Percentiles rank a stretch among this genome's conserved stretches.
phyloP scores from a whole-genome alignment of 2,888 invertebrate genomes.

The Callyntrura guangdongensis region DNA sequence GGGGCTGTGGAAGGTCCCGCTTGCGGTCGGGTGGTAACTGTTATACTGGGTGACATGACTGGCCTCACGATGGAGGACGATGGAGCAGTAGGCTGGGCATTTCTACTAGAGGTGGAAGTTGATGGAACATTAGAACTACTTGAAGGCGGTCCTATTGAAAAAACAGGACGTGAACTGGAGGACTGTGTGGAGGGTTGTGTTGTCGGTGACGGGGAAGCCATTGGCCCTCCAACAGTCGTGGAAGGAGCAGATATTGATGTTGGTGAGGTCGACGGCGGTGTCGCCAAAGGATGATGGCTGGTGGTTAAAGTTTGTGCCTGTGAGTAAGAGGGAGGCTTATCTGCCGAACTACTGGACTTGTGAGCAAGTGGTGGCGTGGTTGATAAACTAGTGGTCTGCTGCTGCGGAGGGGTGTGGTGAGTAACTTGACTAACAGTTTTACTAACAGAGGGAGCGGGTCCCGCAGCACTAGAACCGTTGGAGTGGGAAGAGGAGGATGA shows the following conservation, averaged over 20 bases:
- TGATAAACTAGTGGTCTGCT: slow-evolving; percentile 64
- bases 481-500: slow-evolving; percentile 55
- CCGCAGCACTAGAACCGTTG: slow-evolving; percentile 20
- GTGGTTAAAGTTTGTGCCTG: slow-evolving; percentile 70
- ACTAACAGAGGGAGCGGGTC: slow-evolving; percentile 41
- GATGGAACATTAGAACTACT: slow-evolving; percentile 75
- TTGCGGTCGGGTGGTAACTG: slow-evolving; percentile 63
- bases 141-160: slow-evolving; percentile 75
- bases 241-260: slow-evolving; percentile 56
- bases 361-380: slow-evolving; percentile 60
- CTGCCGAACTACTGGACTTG: slow-evolving; percentile 59
- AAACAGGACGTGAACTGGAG: slow-evolving; percentile 73
- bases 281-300: slow-evolving; percentile 65
- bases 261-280: slow-evolving; percentile 67
- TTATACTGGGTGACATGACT: slow-evolving; percentile 72
- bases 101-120: slow-evolving; percentile 58
- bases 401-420: slow-evolving; percentile 60
- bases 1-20: slow-evolving; percentile 38
- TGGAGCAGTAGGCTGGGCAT: slow-evolving; percentile 62
- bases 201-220: slow-evolving; percentile 22
- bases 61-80: slow-evolving; percentile 63
- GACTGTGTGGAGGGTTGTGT: slow-evolving; percentile 50
- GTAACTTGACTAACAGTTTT: slow-evolving; percentile 67
- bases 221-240: neutral
- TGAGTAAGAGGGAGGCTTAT: slow-evolving; percentile 75